Percentiles rank a stretch among this genome's conserved stretches.
Conservation (phyloP, 2,113 vertebrate species). For the Tragelaphus buxtoni region DNA sequence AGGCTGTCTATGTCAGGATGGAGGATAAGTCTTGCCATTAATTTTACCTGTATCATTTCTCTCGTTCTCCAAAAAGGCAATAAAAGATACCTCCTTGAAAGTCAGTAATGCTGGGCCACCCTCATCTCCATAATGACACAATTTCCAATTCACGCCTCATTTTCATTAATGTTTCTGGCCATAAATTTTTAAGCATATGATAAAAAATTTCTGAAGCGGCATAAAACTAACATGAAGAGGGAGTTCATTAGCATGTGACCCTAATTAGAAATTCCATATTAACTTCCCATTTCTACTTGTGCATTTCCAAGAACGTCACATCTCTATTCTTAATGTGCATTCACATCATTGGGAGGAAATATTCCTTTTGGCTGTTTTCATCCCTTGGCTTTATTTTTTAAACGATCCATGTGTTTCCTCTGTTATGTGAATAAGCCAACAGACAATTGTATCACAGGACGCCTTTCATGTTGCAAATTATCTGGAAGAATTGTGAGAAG, state of each 20-base stretch:
- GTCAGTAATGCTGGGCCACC: constrained; percentile 77
- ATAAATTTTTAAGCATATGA: constrained; percentile 93
- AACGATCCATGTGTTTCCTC: constrained; percentile 55
- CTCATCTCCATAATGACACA: constrained; percentile 87
- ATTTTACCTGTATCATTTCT: constrained; percentile 80
- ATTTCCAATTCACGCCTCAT: constrained; percentile 90
- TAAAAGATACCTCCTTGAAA: constrained; percentile 85
- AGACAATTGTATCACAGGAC: constrained; percentile 82
- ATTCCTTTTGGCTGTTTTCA: neutral
- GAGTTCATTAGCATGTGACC: constrained; percentile 88
- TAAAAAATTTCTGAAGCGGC: constrained; percentile 91
- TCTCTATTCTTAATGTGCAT: constrained; percentile 35
- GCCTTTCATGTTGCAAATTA: constrained; percentile 89
- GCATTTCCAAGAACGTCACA: constrained; percentile 74
- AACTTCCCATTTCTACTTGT: constrained; percentile 77
- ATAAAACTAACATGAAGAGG: constrained; percentile 90
- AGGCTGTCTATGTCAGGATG: constrained; percentile 57
- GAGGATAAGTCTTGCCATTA: constrained; percentile 76
- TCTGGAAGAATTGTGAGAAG: constrained; percentile 80
- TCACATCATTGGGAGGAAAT: constrained; percentile 1
- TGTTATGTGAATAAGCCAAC: constrained; percentile 84
- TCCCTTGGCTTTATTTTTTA: constrained; percentile 80
- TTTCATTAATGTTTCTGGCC: constrained; percentile 90
- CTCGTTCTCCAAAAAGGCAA: constrained; percentile 76
- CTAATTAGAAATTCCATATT: constrained; percentile 91